Evolutionary conservation across 2,797 vertebrate species (phyloP).

Genomic region (Spondyliosoma cantharus): DNA sequence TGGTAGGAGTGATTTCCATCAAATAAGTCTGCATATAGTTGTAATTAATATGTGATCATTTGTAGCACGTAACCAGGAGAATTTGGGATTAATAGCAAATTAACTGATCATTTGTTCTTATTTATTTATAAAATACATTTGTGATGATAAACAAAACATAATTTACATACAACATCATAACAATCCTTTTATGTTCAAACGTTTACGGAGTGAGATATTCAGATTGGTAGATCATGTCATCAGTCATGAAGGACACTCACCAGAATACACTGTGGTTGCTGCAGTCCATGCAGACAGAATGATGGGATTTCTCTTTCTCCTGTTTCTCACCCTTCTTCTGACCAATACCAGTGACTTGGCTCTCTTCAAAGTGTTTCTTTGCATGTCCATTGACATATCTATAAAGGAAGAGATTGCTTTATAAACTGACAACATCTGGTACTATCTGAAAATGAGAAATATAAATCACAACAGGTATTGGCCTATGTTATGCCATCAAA

Average conservation of each 20-base stretch:
- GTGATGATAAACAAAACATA: neutral
- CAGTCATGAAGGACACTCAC: constrained; percentile 80
- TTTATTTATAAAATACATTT: neutral
- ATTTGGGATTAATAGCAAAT: neutral
- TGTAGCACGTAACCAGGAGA: neutral
- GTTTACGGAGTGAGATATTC: constrained; percentile 19
- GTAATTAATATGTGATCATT: neutral
- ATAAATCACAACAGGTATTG: neutral
- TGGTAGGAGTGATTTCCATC: neutral
- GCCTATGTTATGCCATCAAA: neutral
- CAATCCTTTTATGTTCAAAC: neutral
- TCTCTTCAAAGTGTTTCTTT: constrained; percentile 98
- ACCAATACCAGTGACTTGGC: constrained; percentile 83
- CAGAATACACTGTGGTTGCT: constrained; percentile 97
- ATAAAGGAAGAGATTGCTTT: constrained; percentile 11
- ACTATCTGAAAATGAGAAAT: neutral
- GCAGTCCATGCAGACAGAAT: constrained; percentile 98
- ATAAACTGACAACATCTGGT: constrained; percentile 20
- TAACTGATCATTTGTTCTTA: neutral
- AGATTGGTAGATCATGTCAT: too few species aligned
- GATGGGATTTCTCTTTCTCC: constrained; percentile 88
- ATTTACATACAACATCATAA: neutral
- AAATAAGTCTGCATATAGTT: neutral
- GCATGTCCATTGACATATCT: constrained; percentile 99
- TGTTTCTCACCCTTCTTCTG: constrained; percentile 91